phyloP scores from a whole-genome alignment of 2,888 invertebrate species.

The Drosophila pseudotalamancana region DNA sequence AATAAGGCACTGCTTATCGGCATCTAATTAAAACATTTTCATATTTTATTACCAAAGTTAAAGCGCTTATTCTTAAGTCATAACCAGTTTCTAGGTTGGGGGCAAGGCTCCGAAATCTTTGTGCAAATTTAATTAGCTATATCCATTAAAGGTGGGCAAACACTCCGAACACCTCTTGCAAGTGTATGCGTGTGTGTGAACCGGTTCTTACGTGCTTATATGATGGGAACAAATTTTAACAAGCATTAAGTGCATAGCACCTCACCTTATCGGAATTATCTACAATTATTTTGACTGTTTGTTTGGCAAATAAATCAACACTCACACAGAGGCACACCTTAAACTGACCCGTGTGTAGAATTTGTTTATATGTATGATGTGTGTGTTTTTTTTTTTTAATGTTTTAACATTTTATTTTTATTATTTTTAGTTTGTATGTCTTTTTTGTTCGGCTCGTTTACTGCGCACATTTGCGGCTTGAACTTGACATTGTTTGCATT shows the following conservation, averaged over 20 bases:
- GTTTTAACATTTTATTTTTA: slow-evolving; percentile 20
- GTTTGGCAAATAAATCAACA: slow-evolving; percentile 63
- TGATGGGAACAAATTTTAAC: slow-evolving; percentile 18
- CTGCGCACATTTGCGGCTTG: slow-evolving; percentile 68
- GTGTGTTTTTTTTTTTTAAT: slow-evolving; percentile 9
- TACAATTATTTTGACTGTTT: slow-evolving; percentile 50
- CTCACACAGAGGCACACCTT: slow-evolving; percentile 4
- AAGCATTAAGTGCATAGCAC: slow-evolving; percentile 32
- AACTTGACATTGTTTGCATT: slow-evolving; percentile 68
- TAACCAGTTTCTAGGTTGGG: background rate
- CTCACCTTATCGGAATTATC: slow-evolving; percentile 56
- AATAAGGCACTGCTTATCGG: slow-evolving; percentile 51
- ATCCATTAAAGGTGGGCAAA: slow-evolving; percentile 23
- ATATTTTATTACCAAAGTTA: slow-evolving; percentile 2
- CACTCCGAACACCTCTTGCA: slow-evolving; percentile 14
- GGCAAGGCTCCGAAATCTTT: background rate
- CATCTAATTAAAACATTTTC: slow-evolving; percentile 44
- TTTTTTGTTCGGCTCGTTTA: slow-evolving; percentile 52
- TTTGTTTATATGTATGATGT: slow-evolving; percentile 25
- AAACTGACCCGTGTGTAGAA: slow-evolving; percentile 28
- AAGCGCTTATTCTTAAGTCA: background rate
- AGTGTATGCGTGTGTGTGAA: slow-evolving; percentile 18
- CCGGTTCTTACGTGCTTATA: slow-evolving; percentile 31
- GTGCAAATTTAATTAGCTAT: slow-evolving; percentile 29
- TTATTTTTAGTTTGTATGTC: slow-evolving; percentile 21